A percentile compares a stretch with the other conserved stretches of the same genome.
phyloP scores from a whole-genome alignment of 2,888 invertebrate genomes.

The Leptinotarsa rubiginosa region DNA sequence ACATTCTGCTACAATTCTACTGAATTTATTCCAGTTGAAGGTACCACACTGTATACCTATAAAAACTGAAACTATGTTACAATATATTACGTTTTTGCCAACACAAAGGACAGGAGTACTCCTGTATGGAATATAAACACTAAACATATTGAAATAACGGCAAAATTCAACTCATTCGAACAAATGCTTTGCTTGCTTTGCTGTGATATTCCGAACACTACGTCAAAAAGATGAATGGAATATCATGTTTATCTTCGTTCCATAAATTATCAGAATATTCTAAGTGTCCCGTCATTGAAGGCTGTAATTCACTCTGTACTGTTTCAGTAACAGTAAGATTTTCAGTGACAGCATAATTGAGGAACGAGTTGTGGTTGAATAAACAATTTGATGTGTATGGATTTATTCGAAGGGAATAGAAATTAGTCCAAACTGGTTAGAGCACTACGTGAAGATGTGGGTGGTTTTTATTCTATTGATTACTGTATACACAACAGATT shows the following conservation, averaged over 20 bases:
- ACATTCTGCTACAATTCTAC: no score
- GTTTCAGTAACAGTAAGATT: not conserved
- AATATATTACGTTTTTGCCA: no score
- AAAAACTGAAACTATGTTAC: no score
- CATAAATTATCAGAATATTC: not conserved
- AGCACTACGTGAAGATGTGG: not conserved
- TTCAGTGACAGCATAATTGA: constrained; percentile 6
- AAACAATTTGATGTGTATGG: constrained; percentile 4
- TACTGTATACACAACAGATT: no score
- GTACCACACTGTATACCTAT: no score
- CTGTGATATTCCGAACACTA: not conserved
- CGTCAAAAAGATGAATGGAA: not conserved
- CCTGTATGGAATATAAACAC: no score
- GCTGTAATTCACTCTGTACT: not conserved
- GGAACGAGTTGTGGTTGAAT: not conserved
- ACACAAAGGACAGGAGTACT: no score
- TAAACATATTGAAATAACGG: no score
- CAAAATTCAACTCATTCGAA: no score
- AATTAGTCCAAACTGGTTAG: not conserved
- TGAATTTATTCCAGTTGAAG: no score
- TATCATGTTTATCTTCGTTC: not conserved
- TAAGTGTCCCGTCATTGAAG: not conserved
- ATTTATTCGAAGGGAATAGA: not conserved
- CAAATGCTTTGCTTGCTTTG: no score
- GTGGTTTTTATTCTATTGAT: not conserved